Percentiles rank a stretch among this genome's conserved stretches.
Conservation (phyloP, 1,140 invertebrate genomes). For the Macrocentrus cingulum region DNA sequence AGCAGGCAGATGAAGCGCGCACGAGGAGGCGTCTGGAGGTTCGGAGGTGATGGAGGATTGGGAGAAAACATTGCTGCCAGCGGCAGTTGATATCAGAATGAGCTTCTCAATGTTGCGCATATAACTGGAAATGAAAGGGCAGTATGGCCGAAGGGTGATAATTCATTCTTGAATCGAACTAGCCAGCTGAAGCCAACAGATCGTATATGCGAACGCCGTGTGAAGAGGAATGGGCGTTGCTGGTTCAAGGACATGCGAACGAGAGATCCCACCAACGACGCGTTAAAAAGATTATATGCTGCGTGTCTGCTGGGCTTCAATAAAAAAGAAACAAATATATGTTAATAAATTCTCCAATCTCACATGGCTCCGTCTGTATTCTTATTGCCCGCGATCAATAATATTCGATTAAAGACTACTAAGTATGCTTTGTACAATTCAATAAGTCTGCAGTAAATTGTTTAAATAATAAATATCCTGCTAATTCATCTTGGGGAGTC, state of each 20-base stretch:
- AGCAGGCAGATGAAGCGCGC: slow-evolving; percentile 7
- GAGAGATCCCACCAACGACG: slow-evolving; percentile 5
- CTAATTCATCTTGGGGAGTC: too few species aligned
- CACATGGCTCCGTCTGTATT: too few species aligned
- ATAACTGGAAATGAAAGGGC: slow-evolving; percentile 58
- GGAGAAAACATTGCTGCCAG: slow-evolving; percentile 47
- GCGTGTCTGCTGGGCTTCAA: background rate
- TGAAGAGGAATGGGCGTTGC: background rate
- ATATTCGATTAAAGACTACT: too few species aligned
- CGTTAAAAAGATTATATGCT: background rate
- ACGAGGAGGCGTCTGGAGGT: slow-evolving; percentile 15
- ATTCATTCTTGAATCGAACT: slow-evolving; percentile 59
- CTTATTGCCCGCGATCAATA: too few species aligned
- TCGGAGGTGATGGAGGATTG: slow-evolving; percentile 27
- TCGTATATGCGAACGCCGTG: slow-evolving; percentile 8
- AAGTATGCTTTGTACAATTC: too few species aligned
- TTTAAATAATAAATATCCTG: too few species aligned
- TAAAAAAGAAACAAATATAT: background rate
- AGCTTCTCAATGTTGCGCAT: slow-evolving; percentile 3
- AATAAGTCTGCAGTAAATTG: too few species aligned
- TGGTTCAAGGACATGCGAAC: slow-evolving; percentile 13
- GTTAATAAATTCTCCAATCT: background rate
- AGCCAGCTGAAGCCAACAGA: slow-evolving; percentile 57
- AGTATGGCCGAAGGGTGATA: slow-evolving; percentile 54
- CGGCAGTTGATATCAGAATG: slow-evolving; percentile 32